A percentile compares a stretch with the other conserved stretches of the same genome.
phyloP scores from a whole-genome alignment of 2,888 invertebrate species.

The Drosophila mercatorum region DNA sequence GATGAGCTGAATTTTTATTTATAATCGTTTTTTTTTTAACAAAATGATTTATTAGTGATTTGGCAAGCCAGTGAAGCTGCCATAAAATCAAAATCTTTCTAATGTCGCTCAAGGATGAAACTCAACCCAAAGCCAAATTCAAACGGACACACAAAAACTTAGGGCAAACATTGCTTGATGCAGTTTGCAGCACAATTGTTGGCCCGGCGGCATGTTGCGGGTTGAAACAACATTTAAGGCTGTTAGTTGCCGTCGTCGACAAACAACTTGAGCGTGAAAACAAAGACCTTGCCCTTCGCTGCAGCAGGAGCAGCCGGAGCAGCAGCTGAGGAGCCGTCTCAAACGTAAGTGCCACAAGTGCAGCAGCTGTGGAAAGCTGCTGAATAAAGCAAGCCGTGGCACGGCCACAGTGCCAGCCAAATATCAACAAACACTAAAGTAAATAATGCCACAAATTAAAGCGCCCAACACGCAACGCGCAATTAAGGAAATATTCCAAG shows the following conservation, averaged over 20 bases:
- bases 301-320: background rate
- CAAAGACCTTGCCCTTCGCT: constrained; percentile 49
- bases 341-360: constrained; percentile 36
- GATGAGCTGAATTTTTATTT: background rate
- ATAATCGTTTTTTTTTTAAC: background rate
- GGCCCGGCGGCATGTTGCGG: constrained; percentile 36
- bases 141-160: background rate
- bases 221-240: constrained; percentile 60
- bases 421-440: constrained; percentile 28
- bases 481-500: constrained; percentile 11
- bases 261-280: constrained; percentile 51
- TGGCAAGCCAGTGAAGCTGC: background rate
- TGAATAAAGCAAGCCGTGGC: constrained; percentile 45
- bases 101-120: background rate
- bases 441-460: constrained; percentile 31
- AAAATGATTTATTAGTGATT: background rate
- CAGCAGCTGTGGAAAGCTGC: constrained; percentile 38
- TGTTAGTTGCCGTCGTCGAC: constrained; percentile 52
- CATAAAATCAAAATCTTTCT: constrained; percentile 1
- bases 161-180: constrained; percentile 10
- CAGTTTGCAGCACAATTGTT: constrained; percentile 51
- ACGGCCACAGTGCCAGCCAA: constrained; percentile 31
- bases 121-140: background rate
- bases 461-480: constrained; percentile 9
- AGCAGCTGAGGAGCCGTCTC: constrained; percentile 12